These are phyloP conservation scores for Ptiloglossa arizonensis DNA, from an alignment of 1,140 invertebrate genomes.

Conservation along the genomic window DNA sequence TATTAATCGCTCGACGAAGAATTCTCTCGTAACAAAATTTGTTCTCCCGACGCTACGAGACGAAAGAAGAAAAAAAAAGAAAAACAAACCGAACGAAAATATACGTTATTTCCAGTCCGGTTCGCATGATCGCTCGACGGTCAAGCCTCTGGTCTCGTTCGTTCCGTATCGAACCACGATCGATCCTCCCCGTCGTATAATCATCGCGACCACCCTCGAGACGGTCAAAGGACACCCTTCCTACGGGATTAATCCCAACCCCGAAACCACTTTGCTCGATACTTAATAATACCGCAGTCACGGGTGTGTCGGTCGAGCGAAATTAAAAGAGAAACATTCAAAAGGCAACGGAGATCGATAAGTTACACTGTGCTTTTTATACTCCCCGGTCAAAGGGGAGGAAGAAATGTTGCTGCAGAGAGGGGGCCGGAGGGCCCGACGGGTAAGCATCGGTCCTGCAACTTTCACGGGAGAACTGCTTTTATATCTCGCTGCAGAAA, in stretches of 20 bases:
- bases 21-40: not conserved
- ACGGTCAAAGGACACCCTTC: slow-evolving; percentile 17
- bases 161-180: slow-evolving; percentile 1
- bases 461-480: slow-evolving; percentile 59
- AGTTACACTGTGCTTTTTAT: slow-evolving; percentile 20
- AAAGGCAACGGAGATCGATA: slow-evolving; percentile 40
- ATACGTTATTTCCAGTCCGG: not conserved
- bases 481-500: slow-evolving; percentile 51
- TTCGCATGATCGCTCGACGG: not conserved
- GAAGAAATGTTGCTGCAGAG: not conserved
- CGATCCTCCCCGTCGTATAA: slow-evolving; percentile 23
- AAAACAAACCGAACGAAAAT: no score
- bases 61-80: no score
- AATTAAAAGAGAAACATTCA: slow-evolving; percentile 49
- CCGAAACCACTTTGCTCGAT: slow-evolving; percentile 23
- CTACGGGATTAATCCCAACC: slow-evolving; percentile 9
- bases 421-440: no score
- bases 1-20: no score
- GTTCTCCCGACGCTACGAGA: not conserved
- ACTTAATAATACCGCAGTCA: slow-evolving; percentile 28
- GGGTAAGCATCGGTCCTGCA: slow-evolving; percentile 49
- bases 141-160: no score
- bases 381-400: not conserved
- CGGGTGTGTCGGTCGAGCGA: slow-evolving; percentile 10
- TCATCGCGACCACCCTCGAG: slow-evolving; percentile 14